A percentile compares a stretch with the other conserved stretches of the same genome.
Evolutionary conservation across 1,140 invertebrate genomes (phyloP).

Genomic region (Nasonia giraulti): DNA sequence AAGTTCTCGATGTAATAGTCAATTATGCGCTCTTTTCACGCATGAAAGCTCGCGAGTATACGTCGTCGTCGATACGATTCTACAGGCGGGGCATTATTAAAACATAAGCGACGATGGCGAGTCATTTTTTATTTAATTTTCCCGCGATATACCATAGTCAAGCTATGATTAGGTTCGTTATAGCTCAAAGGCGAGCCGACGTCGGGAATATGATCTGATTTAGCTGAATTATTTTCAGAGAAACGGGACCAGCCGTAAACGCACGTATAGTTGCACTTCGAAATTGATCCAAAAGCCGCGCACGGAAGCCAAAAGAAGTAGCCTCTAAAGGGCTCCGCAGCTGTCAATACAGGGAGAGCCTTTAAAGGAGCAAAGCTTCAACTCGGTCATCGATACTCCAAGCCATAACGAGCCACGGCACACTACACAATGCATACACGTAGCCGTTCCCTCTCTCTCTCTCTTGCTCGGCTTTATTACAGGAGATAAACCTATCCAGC

Average conservation of each 20-base stretch:
- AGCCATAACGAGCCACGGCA: neutral
- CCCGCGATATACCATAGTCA: too few relatives aligned
- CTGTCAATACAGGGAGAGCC: neutral
- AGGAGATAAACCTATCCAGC: conserved; percentile 14
- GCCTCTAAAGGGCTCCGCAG: neutral
- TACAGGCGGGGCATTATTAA: too few relatives aligned
- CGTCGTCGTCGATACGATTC: neutral
- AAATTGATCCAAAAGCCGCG: too few relatives aligned
- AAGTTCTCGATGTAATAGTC: neutral
- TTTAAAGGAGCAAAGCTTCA: neutral
- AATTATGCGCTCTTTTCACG: neutral
- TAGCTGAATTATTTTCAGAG: too few relatives aligned
- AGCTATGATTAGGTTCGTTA: too few relatives aligned
- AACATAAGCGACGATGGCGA: too few relatives aligned
- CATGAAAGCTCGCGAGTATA: neutral
- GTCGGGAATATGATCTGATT: too few relatives aligned
- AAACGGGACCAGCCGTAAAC: too few relatives aligned
- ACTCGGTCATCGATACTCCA: neutral
- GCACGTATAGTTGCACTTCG: too few relatives aligned
- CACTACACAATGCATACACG: neutral
- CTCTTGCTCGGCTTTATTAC: neutral
- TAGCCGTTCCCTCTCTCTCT: neutral
- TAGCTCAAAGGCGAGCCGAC: neutral
- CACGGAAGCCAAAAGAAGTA: too few relatives aligned
- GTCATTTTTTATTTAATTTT: too few relatives aligned